These are phyloP conservation scores for Palythoa caribaeorum DNA, from an alignment of 92 coral and sea anemone species.

Conservation along the genomic window DNA sequence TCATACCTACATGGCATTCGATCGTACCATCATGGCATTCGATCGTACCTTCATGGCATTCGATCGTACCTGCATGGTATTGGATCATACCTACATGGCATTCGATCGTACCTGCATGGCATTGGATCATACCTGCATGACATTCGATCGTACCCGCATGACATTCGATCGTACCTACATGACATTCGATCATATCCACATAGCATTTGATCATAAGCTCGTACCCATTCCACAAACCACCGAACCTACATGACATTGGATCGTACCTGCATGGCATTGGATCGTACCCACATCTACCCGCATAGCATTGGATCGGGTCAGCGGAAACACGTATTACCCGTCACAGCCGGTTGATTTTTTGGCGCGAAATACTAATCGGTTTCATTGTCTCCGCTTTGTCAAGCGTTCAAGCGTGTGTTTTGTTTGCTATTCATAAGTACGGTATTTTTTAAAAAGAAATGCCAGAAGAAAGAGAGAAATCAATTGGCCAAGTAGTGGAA, in stretches of 20 bases:
- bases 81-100: too few species aligned
- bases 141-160: too few species aligned
- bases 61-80: too few species aligned
- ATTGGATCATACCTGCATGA: too few species aligned
- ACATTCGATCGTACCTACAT: too few species aligned
- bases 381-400: neutral
- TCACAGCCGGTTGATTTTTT: neutral
- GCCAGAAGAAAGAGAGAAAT: conserved; percentile 13
- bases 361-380: neutral
- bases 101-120: too few species aligned
- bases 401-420: neutral
- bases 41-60: too few species aligned
- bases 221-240: neutral
- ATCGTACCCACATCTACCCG: neutral
- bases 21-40: too few species aligned
- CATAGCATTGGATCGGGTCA: conserved; percentile 4
- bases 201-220: neutral
- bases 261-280: neutral
- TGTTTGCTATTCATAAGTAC: neutral
- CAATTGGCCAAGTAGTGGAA: conserved; percentile 7
- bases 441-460: conserved; percentile 1
- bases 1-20: too few species aligned
- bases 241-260: neutral
- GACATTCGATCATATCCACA: too few species aligned
- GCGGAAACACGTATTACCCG: neutral